Evolutionary conservation across 2,113 vertebrate species (phyloP), one percentile per base, ranked within the genome.

Genomic region (Limanda limanda): DNA sequence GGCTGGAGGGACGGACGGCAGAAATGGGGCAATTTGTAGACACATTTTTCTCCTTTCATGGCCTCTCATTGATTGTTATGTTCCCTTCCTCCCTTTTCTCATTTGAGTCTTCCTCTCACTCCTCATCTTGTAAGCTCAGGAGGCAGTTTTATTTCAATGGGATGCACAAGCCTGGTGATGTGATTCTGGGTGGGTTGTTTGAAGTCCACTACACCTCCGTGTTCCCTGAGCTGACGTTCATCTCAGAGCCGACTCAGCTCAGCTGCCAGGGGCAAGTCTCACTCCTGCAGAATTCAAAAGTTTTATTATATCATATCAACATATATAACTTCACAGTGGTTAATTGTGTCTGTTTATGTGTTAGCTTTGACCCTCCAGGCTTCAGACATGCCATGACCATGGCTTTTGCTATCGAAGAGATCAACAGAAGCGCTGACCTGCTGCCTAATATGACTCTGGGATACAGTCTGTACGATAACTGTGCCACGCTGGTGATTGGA

Each of bases 401-500:
- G 87, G 87, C 81, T 5, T 89, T 82, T 79, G 84, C 87, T 20
- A 56, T 88, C 17, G 68, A 88, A 25, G 83, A 88, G 54, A 83
- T 88, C 21, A 88, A 88, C 74, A 83, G 47, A 31, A 83, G 81
- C 68, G 15, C 55, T 4, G 27, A 70, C 13, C 42, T 88, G 15
- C 74, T 88, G 5, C 86, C 81, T 2, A 88, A 91, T 58, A 59
- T 92, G 65, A 93, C 84, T 9, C 78, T 93, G 20, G 92, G 93
- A 31, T 94, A 92, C 68, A 83, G 72, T 52, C 64, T 93, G 11
- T 92, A 89, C 72, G 92, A 94, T 61, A 91, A 88, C 68, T 94
- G 93, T 5, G 14, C 68, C 48, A 67, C 62, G 17, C 71, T 92
- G 23, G 85, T 66, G 12, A 80, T 92, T n/a, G 89, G 82, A 25